These are phyloP conservation scores for Campoplex nolae DNA, from an alignment of 2,888 invertebrate genomes.

Conservation along the genomic window DNA sequence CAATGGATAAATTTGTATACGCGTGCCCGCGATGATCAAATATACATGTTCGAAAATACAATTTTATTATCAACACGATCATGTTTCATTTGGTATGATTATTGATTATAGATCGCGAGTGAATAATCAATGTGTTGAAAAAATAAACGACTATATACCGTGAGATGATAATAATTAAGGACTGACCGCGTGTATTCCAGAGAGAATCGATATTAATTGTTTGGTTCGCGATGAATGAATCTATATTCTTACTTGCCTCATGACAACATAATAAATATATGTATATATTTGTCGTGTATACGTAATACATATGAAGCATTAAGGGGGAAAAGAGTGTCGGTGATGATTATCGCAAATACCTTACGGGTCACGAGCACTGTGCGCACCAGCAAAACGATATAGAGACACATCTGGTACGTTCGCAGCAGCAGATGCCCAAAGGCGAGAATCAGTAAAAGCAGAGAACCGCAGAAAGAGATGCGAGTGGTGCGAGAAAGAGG, in stretches of 20 bases:
- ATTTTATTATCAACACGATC: not conserved
- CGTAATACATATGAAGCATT: constrained; percentile 24
- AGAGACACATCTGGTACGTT: constrained; percentile 34
- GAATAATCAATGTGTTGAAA: not conserved
- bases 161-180: too few species aligned
- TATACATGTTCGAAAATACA: not conserved
- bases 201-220: constrained; percentile 32
- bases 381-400: constrained; percentile 19
- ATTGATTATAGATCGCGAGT: too few species aligned
- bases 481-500: not conserved
- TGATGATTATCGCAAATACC: constrained; percentile 47
- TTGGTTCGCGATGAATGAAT: not conserved
- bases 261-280: constrained; percentile 59
- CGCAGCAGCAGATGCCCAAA: constrained; percentile 37
- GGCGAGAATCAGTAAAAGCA: constrained; percentile 30
- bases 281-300: constrained; percentile 49
- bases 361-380: constrained; percentile 4
- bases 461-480: not conserved
- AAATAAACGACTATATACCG: not conserved
- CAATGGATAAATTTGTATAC: not conserved
- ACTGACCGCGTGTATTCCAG: too few species aligned
- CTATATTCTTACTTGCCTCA: constrained; percentile 42
- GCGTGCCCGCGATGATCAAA: too few species aligned
- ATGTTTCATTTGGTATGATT: not conserved
- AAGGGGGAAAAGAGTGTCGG: not conserved